A percentile compares a stretch with the other conserved stretches of the same genome.
Conservation (phyloP, 1,140 invertebrate genomes). For the Leptinotarsa undecemlineata region DNA sequence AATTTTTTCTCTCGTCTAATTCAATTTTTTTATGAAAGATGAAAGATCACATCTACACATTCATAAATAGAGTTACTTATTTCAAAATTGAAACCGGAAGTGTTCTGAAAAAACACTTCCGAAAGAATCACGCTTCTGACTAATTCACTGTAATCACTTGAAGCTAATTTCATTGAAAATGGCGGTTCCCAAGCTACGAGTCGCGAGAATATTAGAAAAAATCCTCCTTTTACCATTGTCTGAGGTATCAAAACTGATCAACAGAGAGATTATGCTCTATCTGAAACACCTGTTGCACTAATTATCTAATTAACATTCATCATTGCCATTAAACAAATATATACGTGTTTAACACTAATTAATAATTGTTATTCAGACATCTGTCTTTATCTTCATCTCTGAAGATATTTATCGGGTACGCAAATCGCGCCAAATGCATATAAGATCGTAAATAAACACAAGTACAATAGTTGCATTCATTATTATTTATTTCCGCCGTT, state of each 20-base stretch:
- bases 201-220: too few species aligned
- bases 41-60: too few species aligned
- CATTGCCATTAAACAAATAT: constrained; percentile 6
- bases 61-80: too few species aligned
- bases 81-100: too few species aligned
- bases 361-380: not conserved
- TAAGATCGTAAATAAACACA: not conserved
- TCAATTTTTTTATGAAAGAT: too few species aligned
- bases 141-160: too few species aligned
- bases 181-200: too few species aligned
- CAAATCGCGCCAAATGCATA: not conserved
- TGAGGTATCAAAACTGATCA: not conserved
- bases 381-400: not conserved
- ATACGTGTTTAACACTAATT: constrained; percentile 5
- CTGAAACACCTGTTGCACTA: constrained; percentile 4
- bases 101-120: too few species aligned
- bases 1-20: too few species aligned
- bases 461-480: not conserved
- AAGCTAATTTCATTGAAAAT: too few species aligned
- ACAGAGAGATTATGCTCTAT: not conserved
- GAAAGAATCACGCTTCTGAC: too few species aligned
- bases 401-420: not conserved
- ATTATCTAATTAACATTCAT: constrained; percentile 9
- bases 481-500: not conserved
- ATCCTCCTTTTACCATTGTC: not conserved